Evolutionary conservation across 2,797 vertebrate species (phyloP).

Genomic region (Podarcis lilfordi): DNA sequence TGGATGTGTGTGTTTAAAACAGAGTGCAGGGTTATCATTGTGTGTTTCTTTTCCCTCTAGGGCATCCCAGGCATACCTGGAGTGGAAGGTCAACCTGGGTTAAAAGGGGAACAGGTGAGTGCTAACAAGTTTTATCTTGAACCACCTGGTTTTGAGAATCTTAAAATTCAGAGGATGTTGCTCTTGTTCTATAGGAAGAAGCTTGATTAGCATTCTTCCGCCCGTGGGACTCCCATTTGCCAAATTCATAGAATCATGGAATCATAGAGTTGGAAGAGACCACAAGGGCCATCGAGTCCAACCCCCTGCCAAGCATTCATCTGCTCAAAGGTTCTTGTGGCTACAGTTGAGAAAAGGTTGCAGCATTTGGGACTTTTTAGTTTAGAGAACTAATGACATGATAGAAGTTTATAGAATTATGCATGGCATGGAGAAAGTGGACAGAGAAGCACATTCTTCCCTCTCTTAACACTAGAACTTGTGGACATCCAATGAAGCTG

Average conservation of each 20-base stretch:
- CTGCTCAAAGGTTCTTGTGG: neutral
- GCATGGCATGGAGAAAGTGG: too few species aligned
- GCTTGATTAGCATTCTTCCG: neutral
- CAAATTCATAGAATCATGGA: neutral
- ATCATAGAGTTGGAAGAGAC: too few species aligned
- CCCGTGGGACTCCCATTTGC: neutral
- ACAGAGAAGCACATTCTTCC: too few species aligned
- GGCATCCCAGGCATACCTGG: slow-evolving; percentile 79
- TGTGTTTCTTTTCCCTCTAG: slow-evolving; percentile 62
- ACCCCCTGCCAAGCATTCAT: neutral
- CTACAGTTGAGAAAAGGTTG: neutral
- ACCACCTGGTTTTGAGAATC: neutral
- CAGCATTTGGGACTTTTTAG: too few species aligned
- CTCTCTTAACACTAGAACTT: too few species aligned
- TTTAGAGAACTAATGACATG: too few species aligned
- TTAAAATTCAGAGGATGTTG: neutral
- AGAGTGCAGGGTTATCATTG: neutral
- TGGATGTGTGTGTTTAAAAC: neutral
- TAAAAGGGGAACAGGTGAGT: slow-evolving; percentile 84
- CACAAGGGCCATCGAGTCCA: too few species aligned
- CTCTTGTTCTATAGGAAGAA: neutral
- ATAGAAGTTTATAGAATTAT: too few species aligned
- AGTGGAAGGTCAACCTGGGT: slow-evolving; percentile 78
- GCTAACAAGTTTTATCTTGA: neutral
- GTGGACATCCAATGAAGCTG: too few species aligned